Percentiles rank a stretch among this genome's conserved stretches.
Evolutionary conservation across 2,797 vertebrate species (phyloP).

Genomic region (Anguilla obscura): DNA sequence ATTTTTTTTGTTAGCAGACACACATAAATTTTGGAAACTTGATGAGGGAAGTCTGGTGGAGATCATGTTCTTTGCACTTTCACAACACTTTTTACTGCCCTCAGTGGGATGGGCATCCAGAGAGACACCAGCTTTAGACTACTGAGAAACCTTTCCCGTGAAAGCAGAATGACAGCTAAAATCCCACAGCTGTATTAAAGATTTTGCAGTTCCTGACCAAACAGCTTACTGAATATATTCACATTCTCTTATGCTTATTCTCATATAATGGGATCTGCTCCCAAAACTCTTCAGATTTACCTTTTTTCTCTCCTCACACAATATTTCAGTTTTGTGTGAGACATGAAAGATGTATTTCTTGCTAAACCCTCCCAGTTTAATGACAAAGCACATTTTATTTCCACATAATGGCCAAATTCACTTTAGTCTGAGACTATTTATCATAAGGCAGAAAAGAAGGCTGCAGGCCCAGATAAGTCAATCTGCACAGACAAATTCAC

Average conservation of each 20-base stretch:
- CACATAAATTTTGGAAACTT: neutral
- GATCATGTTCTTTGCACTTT: neutral
- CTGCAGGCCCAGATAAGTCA: neutral
- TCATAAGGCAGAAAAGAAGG: neutral
- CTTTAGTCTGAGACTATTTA: neutral
- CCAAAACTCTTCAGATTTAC: neutral
- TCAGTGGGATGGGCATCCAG: neutral
- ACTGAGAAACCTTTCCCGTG: neutral
- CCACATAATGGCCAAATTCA: neutral
- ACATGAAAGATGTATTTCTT: neutral
- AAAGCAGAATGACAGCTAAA: neutral
- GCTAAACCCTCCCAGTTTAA: neutral
- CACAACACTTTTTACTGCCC: constrained; percentile 8
- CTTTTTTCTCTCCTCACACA: neutral
- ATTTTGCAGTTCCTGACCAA: neutral
- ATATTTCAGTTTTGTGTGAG: neutral
- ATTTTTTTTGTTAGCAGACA: neutral
- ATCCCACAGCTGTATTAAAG: neutral
- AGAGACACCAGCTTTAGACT: neutral
- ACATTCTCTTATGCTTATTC: neutral
- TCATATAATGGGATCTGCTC: neutral
- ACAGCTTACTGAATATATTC: neutral
- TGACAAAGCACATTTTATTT: neutral
- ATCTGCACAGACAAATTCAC: neutral
- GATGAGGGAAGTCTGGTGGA: neutral